Conservation (phyloP, 2,888 invertebrate species). For the Pseudococcus jackbeardsleyi region DNA sequence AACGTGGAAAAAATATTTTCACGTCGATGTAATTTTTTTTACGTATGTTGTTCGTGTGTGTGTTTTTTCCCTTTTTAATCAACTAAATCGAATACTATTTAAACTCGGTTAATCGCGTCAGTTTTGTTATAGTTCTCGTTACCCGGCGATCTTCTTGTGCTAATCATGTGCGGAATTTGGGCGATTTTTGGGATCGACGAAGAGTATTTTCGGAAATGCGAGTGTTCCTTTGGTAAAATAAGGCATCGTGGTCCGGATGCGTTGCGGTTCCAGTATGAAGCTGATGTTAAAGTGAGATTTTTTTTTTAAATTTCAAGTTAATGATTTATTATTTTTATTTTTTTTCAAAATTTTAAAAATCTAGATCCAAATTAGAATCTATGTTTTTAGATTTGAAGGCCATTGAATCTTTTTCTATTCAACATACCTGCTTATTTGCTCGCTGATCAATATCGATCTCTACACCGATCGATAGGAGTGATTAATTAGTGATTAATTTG, state of each 20-base stretch:
- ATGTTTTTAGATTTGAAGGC: no score
- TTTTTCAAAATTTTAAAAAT: no score
- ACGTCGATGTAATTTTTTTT: slow-evolving; percentile 11
- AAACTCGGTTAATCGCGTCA: slow-evolving; percentile 17
- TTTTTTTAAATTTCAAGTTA: background rate
- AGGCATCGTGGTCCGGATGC: slow-evolving; percentile 82
- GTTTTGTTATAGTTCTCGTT: slow-evolving; percentile 41
- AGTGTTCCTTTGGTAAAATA: slow-evolving; percentile 78
- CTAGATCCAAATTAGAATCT: no score
- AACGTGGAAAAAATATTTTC: slow-evolving; percentile 9
- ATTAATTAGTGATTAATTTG: no score
- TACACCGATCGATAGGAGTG: no score
- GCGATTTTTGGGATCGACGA: slow-evolving; percentile 78
- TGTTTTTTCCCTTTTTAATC: background rate
- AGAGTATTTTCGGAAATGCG: slow-evolving; percentile 72
- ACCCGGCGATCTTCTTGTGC: background rate
- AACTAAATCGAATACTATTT: slow-evolving; percentile 20
- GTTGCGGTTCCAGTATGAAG: slow-evolving; percentile 80
- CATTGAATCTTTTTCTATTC: no score
- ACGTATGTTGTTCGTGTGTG: background rate
- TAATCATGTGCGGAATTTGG: slow-evolving; percentile 84
- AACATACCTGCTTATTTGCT: no score
- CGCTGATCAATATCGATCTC: no score
- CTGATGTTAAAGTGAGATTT: slow-evolving; percentile 73
- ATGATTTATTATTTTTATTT: no score